Percentiles rank a stretch among this genome's conserved stretches.
phyloP scores from a whole-genome alignment of 2,797 vertebrate species.

The Caiman crocodilus region DNA sequence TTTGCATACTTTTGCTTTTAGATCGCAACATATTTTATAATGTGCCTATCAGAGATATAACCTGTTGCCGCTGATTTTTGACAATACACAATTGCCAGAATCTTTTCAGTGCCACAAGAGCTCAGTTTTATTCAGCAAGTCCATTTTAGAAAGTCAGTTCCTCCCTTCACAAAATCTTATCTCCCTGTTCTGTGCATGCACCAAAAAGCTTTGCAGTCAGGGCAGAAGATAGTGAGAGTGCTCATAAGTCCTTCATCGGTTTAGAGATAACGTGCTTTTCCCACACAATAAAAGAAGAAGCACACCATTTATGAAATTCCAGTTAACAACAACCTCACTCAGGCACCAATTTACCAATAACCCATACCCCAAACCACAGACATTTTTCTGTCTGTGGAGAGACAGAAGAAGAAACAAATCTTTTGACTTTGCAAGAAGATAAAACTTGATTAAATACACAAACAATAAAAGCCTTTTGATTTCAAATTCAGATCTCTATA shows the following conservation, averaged over 20 bases:
- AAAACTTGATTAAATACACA: neutral
- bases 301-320: neutral
- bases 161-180: neutral
- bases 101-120: neutral
- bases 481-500: fast-evolving
- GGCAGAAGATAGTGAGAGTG: neutral
- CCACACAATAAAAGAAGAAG: neutral
- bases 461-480: neutral
- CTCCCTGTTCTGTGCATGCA: neutral
- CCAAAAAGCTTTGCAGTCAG: neutral
- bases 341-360: neutral
- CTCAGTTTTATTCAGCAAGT: neutral
- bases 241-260: neutral
- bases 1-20: neutral
- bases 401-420: neutral
- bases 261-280: slow-evolving; percentile 9
- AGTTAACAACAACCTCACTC: neutral
- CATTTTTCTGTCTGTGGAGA: neutral
- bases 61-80: neutral
- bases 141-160: slow-evolving; percentile 18
- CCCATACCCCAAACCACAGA: neutral
- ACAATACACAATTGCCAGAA: fast-evolving
- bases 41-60: neutral
- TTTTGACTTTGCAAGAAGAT: neutral
- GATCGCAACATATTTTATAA: neutral